phyloP scores from a whole-genome alignment of 2,888 invertebrate species.

The Megastigmus dorsalis region DNA sequence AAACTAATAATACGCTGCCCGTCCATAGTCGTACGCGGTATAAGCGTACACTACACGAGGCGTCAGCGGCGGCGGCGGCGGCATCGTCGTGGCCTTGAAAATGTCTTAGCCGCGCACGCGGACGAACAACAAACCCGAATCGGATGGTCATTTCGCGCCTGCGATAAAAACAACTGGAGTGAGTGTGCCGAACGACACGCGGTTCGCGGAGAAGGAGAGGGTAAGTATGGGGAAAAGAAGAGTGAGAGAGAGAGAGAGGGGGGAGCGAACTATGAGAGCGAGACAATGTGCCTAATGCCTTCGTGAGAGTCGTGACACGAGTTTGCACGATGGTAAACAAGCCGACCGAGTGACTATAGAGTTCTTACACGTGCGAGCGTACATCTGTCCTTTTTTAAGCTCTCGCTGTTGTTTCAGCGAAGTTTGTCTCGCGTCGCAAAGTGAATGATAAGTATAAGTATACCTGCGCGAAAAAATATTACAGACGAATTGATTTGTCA shows the following conservation, averaged over 20 bases:
- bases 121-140: conserved; percentile 39
- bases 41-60: conserved; percentile 7
- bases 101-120: conserved; percentile 28
- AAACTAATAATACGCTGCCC: conserved; percentile 33
- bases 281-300: conserved; percentile 8
- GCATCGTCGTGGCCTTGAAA: conserved; percentile 42
- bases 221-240: neutral
- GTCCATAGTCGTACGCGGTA: too few species aligned
- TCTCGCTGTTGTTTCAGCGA: neutral
- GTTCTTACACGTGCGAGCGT: conserved; percentile 16
- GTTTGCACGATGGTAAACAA: conserved; percentile 34
- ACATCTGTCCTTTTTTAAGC: neutral
- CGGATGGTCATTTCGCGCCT: conserved; percentile 27
- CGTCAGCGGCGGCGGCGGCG: neutral
- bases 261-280: neutral
- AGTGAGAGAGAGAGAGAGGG: too few species aligned
- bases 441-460: too few species aligned
- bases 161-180: conserved; percentile 33
- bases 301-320: conserved; percentile 14
- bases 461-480: too few species aligned
- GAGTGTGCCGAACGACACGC: too few species aligned
- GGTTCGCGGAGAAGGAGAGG: neutral
- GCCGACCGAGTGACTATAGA: conserved; percentile 7
- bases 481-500: too few species aligned
- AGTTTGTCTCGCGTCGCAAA: neutral